phyloP scores from a whole-genome alignment of 1,140 invertebrate species.

The Lepidurus packardi region DNA sequence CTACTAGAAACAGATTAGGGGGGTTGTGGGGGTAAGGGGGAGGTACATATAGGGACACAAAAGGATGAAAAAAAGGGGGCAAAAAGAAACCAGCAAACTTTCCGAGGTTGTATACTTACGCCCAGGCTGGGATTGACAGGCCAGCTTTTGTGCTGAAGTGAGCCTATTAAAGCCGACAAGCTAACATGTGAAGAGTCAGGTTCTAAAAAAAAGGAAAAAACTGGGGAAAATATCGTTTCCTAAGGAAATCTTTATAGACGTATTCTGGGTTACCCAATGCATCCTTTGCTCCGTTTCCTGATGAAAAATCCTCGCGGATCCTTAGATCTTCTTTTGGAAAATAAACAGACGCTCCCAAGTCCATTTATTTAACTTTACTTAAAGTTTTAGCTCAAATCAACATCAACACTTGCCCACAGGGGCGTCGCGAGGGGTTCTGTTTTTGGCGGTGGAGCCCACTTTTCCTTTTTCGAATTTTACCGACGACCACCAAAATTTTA shows the following conservation, averaged over 20 bases:
- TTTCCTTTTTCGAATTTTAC: no score
- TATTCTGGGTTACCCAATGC: not conserved
- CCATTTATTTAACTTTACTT: no score
- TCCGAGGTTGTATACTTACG: not conserved
- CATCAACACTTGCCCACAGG: no score
- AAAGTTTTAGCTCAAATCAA: no score
- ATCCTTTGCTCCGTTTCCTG: not conserved
- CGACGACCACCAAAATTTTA: no score
- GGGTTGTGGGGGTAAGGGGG: not conserved
- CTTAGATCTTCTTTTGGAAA: no score
- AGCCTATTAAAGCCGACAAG: constrained; percentile 21
- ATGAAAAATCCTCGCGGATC: not conserved
- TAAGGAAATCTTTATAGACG: not conserved
- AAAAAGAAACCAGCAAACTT: not conserved
- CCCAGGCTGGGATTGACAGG: constrained; percentile 16
- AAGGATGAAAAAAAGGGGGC: not conserved
- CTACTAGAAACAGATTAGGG: constrained; percentile 6
- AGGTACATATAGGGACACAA: not conserved
- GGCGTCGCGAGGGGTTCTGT: no score
- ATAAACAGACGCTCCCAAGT: no score
- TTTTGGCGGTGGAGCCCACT: no score
- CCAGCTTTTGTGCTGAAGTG: constrained; percentile 18
- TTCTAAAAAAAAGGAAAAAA: not conserved
- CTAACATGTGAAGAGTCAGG: constrained; percentile 5
- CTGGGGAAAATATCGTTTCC: not conserved